Conservation (phyloP, 2,888 invertebrate species). For the Teleiodes luculella region DNA sequence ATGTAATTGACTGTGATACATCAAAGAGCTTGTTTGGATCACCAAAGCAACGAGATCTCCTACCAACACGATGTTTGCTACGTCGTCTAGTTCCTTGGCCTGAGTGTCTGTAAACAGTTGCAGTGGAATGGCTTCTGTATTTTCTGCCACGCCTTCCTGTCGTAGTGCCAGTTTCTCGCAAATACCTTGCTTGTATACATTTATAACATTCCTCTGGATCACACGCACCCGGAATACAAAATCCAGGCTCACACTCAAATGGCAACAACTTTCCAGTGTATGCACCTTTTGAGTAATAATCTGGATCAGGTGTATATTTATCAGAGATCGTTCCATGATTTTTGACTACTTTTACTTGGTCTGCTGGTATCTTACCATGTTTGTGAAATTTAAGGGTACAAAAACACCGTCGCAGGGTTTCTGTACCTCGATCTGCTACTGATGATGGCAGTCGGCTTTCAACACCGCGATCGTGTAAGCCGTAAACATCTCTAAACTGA, state of each 20-base stretch:
- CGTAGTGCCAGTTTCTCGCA: background rate
- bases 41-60: too few species aligned
- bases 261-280: slow-evolving; percentile 26
- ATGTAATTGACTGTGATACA: background rate
- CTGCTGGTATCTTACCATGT: slow-evolving; percentile 8
- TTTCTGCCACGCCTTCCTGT: background rate
- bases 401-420: slow-evolving; percentile 31
- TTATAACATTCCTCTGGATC: slow-evolving; percentile 36
- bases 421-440: background rate
- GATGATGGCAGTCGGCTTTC: background rate
- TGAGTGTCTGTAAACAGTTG: background rate
- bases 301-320: slow-evolving; percentile 16
- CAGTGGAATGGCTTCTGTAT: background rate
- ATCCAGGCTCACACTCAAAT: slow-evolving; percentile 38
- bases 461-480: background rate
- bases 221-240: slow-evolving; percentile 37
- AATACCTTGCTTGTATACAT: slow-evolving; percentile 23
- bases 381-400: slow-evolving; percentile 38
- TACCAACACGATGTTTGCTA: background rate
- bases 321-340: slow-evolving; percentile 4
- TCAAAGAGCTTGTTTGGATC: too few species aligned
- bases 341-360: slow-evolving; percentile 19
- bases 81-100: background rate
- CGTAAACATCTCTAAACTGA: background rate
- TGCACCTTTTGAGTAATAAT: slow-evolving; percentile 32